These are phyloP conservation scores for Drosophila kikkawai DNA, from an alignment of 1,140 invertebrate species.

Conservation along the genomic window DNA sequence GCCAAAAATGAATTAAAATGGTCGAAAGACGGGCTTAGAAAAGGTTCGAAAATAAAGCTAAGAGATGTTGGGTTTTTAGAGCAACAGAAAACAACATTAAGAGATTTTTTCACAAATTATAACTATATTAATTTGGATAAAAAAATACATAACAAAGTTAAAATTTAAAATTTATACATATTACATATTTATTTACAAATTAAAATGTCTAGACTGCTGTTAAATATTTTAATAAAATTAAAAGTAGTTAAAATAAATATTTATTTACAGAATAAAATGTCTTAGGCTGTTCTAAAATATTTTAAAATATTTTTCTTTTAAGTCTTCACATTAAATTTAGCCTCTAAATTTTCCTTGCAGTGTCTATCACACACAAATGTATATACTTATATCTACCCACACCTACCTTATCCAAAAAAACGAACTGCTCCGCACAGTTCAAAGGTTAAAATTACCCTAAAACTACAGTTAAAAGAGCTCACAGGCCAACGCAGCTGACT, in stretches of 20 bases:
- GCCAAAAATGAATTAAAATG: conserved; percentile 37
- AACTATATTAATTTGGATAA: no score
- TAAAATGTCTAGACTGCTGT: neutral
- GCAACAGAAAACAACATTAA: neutral
- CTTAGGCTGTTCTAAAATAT: no score
- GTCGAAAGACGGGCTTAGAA: neutral
- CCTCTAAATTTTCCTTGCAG: neutral
- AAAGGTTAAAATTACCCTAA: conserved; percentile 40
- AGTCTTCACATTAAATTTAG: no score
- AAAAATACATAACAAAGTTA: no score
- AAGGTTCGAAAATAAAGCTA: neutral
- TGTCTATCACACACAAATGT: neutral
- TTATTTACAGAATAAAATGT: neutral
- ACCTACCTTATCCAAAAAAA: neutral
- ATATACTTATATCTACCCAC: neutral
- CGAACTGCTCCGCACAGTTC: conserved; percentile 3
- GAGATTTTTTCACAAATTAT: neutral
- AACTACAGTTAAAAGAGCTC: conserved; percentile 8
- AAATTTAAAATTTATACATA: neutral
- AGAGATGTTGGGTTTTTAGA: no score
- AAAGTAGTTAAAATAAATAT: neutral
- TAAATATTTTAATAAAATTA: neutral
- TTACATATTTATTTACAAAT: neutral
- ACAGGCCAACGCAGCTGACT: conserved; percentile 30
- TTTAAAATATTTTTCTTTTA: neutral